Conservation (phyloP, 1,140 invertebrate species). For the Arctopsyche grandis region DNA sequence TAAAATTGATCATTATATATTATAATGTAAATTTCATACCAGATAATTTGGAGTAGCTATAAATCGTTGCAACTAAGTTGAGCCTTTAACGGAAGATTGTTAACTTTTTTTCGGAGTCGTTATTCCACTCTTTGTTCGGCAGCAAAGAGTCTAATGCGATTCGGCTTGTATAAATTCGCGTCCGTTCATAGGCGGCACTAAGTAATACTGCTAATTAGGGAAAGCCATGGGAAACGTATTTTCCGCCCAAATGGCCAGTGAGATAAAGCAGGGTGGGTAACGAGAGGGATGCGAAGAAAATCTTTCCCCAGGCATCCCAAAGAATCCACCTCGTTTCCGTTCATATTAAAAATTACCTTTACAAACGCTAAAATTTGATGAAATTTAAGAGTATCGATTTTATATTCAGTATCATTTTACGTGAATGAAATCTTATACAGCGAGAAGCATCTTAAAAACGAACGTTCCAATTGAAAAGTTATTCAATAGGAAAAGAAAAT, state of each 20-base stretch:
- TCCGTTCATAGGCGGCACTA: slow-evolving; percentile 33
- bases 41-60: background rate
- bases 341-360: slow-evolving; percentile 39
- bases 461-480: too few species aligned
- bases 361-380: background rate
- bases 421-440: too few species aligned
- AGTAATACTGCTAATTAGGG: slow-evolving; percentile 45
- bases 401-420: background rate
- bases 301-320: slow-evolving; percentile 33
- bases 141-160: slow-evolving; percentile 33
- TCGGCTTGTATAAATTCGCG: slow-evolving; percentile 37
- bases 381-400: background rate
- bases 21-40: background rate
- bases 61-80: background rate
- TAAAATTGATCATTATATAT: too few species aligned
- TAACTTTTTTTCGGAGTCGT: slow-evolving; percentile 22
- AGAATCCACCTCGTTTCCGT: slow-evolving; percentile 33
- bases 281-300: slow-evolving; percentile 26
- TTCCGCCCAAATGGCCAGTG: background rate
- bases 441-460: too few species aligned
- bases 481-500: too few species aligned
- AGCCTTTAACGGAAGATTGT: slow-evolving; percentile 24
- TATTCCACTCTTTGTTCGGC: slow-evolving; percentile 7
- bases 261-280: background rate
- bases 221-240: slow-evolving; percentile 38